Evolutionary conservation across 2,113 vertebrate genomes (phyloP).

Genomic region (Cairina moschata): DNA sequence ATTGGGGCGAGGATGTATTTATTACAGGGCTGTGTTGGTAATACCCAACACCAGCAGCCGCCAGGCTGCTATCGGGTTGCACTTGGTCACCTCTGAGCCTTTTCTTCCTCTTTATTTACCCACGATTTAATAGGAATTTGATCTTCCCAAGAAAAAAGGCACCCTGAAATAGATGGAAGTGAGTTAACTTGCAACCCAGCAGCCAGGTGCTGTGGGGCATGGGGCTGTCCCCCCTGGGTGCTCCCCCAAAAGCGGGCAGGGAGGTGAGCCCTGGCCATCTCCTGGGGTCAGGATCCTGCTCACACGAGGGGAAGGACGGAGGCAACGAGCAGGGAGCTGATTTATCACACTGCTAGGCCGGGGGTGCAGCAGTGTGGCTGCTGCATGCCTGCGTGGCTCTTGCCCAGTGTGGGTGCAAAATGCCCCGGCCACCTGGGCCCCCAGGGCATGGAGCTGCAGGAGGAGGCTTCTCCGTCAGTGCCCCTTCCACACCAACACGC

Average conservation of each 20-base stretch:
- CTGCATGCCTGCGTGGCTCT: fast-evolving
- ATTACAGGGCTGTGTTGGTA: not conserved
- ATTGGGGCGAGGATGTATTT: slow-evolving; percentile 10
- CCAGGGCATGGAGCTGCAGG: not conserved
- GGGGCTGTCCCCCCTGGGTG: not conserved
- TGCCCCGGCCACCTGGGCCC: not conserved
- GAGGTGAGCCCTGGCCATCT: not conserved
- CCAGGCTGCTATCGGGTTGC: not conserved
- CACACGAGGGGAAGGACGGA: not conserved
- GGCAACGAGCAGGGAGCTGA: not conserved
- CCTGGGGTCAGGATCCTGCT: not conserved
- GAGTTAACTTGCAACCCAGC: not conserved
- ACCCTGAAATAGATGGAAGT: not conserved
- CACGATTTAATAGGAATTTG: not conserved
- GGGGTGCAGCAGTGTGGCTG: not conserved
- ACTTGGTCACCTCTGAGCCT: not conserved
- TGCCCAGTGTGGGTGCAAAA: fast-evolving
- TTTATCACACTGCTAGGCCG: fast-evolving
- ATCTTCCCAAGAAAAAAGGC: not conserved
- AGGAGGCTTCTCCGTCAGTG: not conserved
- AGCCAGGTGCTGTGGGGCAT: not conserved
- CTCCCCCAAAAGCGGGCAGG: too few relatives aligned
- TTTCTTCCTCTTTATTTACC: not conserved
- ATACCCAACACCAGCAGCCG: not conserved
- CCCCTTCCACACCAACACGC: fast-evolving